phyloP scores from a whole-genome alignment of 2,113 vertebrate species.

The Cavia aperea region DNA sequence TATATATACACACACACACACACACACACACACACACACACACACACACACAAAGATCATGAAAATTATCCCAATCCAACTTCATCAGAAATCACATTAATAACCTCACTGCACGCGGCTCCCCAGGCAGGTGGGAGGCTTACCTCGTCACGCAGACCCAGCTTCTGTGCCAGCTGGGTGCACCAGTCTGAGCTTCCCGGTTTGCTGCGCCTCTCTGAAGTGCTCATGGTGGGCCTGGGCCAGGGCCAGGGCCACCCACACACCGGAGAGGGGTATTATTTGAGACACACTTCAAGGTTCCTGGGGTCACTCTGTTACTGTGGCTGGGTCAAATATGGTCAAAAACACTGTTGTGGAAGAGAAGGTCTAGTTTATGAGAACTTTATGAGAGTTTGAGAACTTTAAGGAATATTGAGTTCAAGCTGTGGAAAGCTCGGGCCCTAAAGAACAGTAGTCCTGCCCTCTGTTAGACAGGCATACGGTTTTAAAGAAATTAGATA shows the following conservation, averaged over 20 bases:
- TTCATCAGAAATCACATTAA: conserved; percentile 73
- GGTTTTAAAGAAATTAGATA: background rate
- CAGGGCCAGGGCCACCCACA: too few species aligned
- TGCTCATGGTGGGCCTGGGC: too few species aligned
- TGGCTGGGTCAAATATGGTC: background rate
- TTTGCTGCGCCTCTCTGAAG: too few species aligned
- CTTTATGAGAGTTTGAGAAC: background rate
- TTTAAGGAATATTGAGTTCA: background rate
- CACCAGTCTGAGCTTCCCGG: too few species aligned
- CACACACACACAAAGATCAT: conserved; percentile 65
- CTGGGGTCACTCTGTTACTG: background rate
- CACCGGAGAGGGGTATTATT: too few species aligned
- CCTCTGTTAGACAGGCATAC: background rate
- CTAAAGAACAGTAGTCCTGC: background rate
- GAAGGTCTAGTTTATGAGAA: background rate
- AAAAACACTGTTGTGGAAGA: background rate
- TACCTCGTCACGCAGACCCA: too few species aligned
- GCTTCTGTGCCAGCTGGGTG: too few species aligned
- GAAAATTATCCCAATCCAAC: conserved; percentile 73
- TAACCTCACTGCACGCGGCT: conserved; percentile 55
- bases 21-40: conserved; percentile 78
- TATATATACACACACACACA: background rate
- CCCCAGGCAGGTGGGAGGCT: too few species aligned
- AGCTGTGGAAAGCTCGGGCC: background rate
- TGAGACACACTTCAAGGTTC: background rate